Percentiles rank a stretch among this genome's conserved stretches.
phyloP scores from a whole-genome alignment of 2,888 invertebrate species.

The Lasioglossum zephyrum region DNA sequence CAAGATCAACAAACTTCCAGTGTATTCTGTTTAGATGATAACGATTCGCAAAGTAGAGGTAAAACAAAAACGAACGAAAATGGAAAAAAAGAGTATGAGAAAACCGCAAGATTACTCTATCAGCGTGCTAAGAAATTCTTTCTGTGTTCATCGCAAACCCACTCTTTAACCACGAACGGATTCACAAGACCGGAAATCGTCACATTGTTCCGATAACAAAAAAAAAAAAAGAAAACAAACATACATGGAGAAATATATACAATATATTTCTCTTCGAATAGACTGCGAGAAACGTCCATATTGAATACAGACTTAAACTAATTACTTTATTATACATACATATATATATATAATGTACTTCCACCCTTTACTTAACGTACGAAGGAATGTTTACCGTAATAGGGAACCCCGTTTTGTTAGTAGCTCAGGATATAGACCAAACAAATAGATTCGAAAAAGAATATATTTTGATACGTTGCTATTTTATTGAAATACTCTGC shows the following conservation, averaged over 20 bases:
- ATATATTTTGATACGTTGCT: slow-evolving; percentile 82
- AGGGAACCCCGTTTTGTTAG: slow-evolving; percentile 74
- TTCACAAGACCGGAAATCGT: slow-evolving; percentile 12
- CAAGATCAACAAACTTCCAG: slow-evolving; percentile 87
- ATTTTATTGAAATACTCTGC: slow-evolving; percentile 75
- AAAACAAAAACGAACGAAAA: neutral
- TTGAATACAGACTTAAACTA: slow-evolving; percentile 68
- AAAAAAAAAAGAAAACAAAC: neutral
- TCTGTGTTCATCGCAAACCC: slow-evolving; percentile 28
- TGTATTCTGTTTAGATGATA: slow-evolving; percentile 82
- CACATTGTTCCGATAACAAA: neutral
- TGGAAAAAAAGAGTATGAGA: neutral
- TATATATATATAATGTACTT: slow-evolving; percentile 66
- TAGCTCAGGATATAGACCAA: slow-evolving; percentile 80
- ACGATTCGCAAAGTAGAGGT: slow-evolving; percentile 30
- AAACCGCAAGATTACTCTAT: slow-evolving; percentile 25
- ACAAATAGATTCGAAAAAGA: slow-evolving; percentile 77
- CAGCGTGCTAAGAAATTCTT: slow-evolving; percentile 16
- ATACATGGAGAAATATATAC: neutral
- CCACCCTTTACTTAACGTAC: slow-evolving; percentile 70
- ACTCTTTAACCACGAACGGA: slow-evolving; percentile 9
- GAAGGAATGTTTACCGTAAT: slow-evolving; percentile 61
- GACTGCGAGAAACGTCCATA: slow-evolving; percentile 69
- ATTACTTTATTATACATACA: slow-evolving; percentile 59
- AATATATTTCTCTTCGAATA: slow-evolving; percentile 14